Conservation (phyloP, 2,888 invertebrate species). For the Caenorhabditis virilis region DNA sequence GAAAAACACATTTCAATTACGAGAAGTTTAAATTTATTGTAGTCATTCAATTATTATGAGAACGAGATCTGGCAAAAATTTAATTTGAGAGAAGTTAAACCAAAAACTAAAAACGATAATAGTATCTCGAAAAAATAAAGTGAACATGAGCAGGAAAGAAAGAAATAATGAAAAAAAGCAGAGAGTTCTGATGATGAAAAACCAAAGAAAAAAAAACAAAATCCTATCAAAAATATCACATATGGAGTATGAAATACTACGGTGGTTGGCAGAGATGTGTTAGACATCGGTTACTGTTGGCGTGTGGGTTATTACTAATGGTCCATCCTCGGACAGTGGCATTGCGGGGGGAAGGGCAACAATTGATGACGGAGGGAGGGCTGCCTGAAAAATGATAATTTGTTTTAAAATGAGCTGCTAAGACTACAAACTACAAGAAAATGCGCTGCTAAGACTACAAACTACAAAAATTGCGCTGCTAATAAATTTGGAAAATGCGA, state of each 20-base stretch:
- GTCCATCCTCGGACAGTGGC: conserved; percentile 50
- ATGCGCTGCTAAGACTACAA: too few relatives aligned
- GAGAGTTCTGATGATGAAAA: conserved; percentile 7
- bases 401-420: neutral
- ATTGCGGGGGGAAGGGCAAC: conserved; percentile 53
- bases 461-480: too few relatives aligned
- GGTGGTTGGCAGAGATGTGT: neutral
- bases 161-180: conserved; percentile 14
- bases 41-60: too few relatives aligned
- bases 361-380: conserved; percentile 47
- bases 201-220: conserved; percentile 6
- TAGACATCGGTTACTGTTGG: conserved; percentile 58
- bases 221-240: conserved; percentile 21
- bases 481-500: too few relatives aligned
- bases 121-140: too few relatives aligned
- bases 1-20: too few relatives aligned
- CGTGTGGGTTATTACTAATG: conserved; percentile 51
- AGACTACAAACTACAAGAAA: too few relatives aligned
- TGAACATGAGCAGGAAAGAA: conserved; percentile 39
- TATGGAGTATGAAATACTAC: neutral
- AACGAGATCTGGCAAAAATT: too few relatives aligned
- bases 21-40: too few relatives aligned
- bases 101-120: too few relatives aligned
- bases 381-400: conserved; percentile 32
- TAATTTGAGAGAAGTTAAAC: too few relatives aligned